phyloP scores from a whole-genome alignment of 1,140 invertebrate genomes.

The Diprion similis region DNA sequence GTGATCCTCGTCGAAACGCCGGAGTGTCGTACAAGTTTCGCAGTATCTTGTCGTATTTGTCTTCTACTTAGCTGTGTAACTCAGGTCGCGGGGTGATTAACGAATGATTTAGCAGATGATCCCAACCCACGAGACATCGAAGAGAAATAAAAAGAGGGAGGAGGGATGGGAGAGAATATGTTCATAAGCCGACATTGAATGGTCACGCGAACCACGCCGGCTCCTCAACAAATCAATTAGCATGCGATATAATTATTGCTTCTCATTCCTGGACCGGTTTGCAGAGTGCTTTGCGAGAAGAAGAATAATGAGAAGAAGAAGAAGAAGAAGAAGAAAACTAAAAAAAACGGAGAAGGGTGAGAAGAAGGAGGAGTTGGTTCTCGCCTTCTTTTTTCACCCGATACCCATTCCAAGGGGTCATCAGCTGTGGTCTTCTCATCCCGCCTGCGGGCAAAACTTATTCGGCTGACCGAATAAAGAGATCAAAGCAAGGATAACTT shows the following conservation, averaged over 20 bases:
- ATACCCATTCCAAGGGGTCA: no score
- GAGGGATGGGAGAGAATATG: background rate
- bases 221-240: constrained; percentile 5
- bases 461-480: background rate
- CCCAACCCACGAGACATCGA: background rate
- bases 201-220: background rate
- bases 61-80: no score
- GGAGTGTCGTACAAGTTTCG: no score
- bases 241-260: background rate
- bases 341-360: constrained; percentile 19
- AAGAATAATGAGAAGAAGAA: constrained; percentile 20
- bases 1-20: no score
- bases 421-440: no score
- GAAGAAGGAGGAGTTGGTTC: constrained; percentile 3
- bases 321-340: constrained; percentile 14
- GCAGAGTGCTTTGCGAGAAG: constrained; percentile 8
- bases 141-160: background rate
- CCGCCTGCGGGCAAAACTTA: no score
- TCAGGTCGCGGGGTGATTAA: background rate
- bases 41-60: no score
- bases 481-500: background rate
- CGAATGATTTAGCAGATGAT: constrained; percentile 5
- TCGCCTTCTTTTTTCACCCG: no score
- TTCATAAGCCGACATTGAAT: no score
- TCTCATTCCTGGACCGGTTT: constrained; percentile 11